phyloP scores from a whole-genome alignment of 2,797 vertebrate species.

The Sebastiscus albofasciatus region DNA sequence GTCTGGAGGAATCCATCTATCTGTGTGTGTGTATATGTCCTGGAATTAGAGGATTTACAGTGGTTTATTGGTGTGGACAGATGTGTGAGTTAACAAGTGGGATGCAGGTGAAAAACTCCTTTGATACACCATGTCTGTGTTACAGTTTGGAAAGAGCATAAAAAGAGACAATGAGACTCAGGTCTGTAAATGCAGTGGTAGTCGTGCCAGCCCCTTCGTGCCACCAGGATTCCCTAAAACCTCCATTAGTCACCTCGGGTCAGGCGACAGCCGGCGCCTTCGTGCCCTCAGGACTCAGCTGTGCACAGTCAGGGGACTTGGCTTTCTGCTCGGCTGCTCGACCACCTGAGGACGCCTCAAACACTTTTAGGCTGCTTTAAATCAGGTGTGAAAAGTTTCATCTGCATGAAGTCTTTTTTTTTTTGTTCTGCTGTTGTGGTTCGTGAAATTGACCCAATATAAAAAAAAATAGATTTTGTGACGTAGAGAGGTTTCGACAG shows the following conservation, averaged over 20 bases:
- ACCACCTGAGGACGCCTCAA: slow-evolving; percentile 40
- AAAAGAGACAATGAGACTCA: background rate
- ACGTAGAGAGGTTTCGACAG: background rate
- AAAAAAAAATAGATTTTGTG: background rate
- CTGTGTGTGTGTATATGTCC: background rate
- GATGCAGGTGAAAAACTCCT: background rate
- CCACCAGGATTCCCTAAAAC: slow-evolving; percentile 44
- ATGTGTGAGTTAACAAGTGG: slow-evolving; percentile 30
- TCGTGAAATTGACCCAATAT: background rate
- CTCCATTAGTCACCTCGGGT: slow-evolving; percentile 43
- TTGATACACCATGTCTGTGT: background rate
- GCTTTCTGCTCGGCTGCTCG: slow-evolving; percentile 37
- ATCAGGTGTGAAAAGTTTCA: slow-evolving; percentile 46
- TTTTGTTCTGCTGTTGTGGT: background rate
- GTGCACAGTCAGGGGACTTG: slow-evolving; percentile 26
- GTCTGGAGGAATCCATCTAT: background rate
- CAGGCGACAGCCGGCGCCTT: slow-evolving; percentile 46
- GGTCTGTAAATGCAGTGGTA: slow-evolving; percentile 9
- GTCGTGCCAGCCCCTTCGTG: background rate
- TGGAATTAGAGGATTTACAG: background rate
- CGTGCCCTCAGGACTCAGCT: slow-evolving; percentile 31
- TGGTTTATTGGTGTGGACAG: slow-evolving; percentile 1
- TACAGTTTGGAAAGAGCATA: background rate
- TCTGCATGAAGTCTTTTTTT: background rate
- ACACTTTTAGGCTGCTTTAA: slow-evolving; percentile 13